Conservation (phyloP, 2,888 invertebrate species). For the Amorpha juglandis region DNA sequence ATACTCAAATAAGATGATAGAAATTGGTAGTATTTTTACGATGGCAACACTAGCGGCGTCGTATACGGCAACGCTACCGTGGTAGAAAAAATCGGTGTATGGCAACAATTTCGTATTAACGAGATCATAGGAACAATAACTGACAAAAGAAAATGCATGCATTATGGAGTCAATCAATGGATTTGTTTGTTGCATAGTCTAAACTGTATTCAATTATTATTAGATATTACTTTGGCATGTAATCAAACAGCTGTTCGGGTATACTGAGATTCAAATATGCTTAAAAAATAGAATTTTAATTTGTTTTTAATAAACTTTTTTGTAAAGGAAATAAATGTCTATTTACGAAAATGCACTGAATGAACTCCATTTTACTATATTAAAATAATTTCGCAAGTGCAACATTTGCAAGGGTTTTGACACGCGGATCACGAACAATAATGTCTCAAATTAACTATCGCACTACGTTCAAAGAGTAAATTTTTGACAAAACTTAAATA, state of each 20-base stretch:
- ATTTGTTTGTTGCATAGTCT: slow-evolving; percentile 4
- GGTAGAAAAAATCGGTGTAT: slow-evolving; percentile 25
- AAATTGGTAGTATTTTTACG: slow-evolving; percentile 29
- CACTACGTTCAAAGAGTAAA: slow-evolving; percentile 47
- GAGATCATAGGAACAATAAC: slow-evolving; percentile 21
- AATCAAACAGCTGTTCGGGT: slow-evolving; percentile 6
- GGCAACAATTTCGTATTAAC: slow-evolving; percentile 35
- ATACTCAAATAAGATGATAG: slow-evolving; percentile 24
- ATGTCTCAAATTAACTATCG: slow-evolving; percentile 51
- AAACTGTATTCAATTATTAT: slow-evolving; percentile 9
- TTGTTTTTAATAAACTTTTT: slow-evolving; percentile 8
- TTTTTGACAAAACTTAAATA: slow-evolving; percentile 41
- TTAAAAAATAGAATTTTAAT: slow-evolving; percentile 18
- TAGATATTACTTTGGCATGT: slow-evolving; percentile 9
- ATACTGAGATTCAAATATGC: slow-evolving; percentile 19
- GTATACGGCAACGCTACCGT: slow-evolving; percentile 41
- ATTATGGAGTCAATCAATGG: slow-evolving; percentile 18
- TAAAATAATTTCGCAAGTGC: slow-evolving; percentile 10
- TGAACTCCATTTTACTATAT: slow-evolving; percentile 13
- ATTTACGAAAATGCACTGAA: slow-evolving; percentile 9
- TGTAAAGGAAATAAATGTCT: not conserved
- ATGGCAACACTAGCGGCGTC: slow-evolving; percentile 43
- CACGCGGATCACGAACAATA: slow-evolving; percentile 46
- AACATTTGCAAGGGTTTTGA: slow-evolving; percentile 20
- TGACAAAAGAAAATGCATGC: slow-evolving; percentile 19